Evolutionary conservation across 2,888 invertebrate genomes (phyloP).

Genomic region (Urechis unicinctus): DNA sequence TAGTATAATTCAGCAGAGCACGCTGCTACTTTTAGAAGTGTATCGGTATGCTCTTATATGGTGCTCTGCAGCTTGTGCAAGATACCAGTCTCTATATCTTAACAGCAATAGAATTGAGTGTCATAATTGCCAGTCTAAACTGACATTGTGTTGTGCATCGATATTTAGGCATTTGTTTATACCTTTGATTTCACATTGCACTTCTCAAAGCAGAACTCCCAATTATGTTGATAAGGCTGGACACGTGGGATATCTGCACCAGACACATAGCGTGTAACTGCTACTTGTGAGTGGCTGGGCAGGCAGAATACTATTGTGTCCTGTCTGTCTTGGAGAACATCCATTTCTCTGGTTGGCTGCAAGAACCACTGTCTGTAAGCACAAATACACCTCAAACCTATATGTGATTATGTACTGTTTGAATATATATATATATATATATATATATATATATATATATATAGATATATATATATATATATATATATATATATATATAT

Average conservation of each 20-base stretch:
- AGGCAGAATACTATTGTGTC: constrained; percentile 68
- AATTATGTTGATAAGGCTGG: constrained; percentile 67
- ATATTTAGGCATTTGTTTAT: neutral
- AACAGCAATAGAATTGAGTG: too few relatives aligned
- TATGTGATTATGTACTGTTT: too few relatives aligned
- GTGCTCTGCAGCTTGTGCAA: constrained; percentile 64
- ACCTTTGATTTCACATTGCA: constrained; percentile 66
- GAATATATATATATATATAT: too few relatives aligned
- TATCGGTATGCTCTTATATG: constrained; percentile 58
- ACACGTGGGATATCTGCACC: too few relatives aligned
- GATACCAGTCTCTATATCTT: constrained; percentile 72
- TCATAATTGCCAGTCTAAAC: constrained; percentile 7
- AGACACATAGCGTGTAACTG: too few relatives aligned
- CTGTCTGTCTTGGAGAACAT: constrained; percentile 60
- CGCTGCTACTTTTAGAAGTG: constrained; percentile 58
- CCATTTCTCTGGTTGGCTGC: constrained; percentile 64
- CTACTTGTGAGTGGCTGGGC: too few relatives aligned
- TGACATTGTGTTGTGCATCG: neutral
- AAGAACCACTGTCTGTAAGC: constrained; percentile 57
- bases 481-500: too few relatives aligned
- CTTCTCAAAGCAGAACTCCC: constrained; percentile 68
- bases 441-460: too few relatives aligned
- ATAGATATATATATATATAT: too few relatives aligned
- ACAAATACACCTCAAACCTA: too few relatives aligned
- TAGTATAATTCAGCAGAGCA: constrained; percentile 66